Percentiles rank a stretch among this genome's conserved stretches.
phyloP scores from a whole-genome alignment of 2,113 vertebrate species.

The Bufo bufo region DNA sequence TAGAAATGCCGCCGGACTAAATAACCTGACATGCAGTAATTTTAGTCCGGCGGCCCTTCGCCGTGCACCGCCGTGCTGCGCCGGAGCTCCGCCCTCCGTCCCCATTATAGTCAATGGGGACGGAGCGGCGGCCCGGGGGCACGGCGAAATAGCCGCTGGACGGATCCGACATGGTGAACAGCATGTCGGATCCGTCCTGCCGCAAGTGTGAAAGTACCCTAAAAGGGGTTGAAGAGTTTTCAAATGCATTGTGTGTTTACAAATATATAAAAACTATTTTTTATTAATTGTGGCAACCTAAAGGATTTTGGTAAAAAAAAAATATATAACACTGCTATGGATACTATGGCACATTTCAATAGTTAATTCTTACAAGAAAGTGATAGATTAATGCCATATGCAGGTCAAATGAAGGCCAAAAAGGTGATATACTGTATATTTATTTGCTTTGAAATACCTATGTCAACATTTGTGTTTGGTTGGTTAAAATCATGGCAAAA shows the following conservation, averaged over 20 bases:
- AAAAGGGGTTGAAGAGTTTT: no score
- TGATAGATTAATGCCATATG: neutral
- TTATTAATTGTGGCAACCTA: neutral
- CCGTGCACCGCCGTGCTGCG: no score
- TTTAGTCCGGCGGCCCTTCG: no score
- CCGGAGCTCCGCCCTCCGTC: no score
- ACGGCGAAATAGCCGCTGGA: no score
- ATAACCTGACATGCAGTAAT: no score
- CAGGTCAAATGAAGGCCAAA: neutral
- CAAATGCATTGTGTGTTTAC: neutral
- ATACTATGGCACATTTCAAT: neutral
- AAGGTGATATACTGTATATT: neutral
- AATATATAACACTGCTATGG: neutral
- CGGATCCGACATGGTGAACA: no score
- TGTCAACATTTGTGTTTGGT: neutral
- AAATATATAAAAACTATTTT: conserved; percentile 9
- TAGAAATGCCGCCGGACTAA: no score
- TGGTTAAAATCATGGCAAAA: neutral
- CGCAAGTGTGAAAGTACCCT: no score
- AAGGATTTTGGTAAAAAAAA: conserved; percentile 1
- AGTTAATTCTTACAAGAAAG: neutral
- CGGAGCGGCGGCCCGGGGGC: no score
- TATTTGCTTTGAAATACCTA: neutral
- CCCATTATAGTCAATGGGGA: no score
- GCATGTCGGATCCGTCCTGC: no score